These are phyloP conservation scores for Rhombomys opimus DNA, from an alignment of 2,113 vertebrate species.

Conservation along the genomic window DNA sequence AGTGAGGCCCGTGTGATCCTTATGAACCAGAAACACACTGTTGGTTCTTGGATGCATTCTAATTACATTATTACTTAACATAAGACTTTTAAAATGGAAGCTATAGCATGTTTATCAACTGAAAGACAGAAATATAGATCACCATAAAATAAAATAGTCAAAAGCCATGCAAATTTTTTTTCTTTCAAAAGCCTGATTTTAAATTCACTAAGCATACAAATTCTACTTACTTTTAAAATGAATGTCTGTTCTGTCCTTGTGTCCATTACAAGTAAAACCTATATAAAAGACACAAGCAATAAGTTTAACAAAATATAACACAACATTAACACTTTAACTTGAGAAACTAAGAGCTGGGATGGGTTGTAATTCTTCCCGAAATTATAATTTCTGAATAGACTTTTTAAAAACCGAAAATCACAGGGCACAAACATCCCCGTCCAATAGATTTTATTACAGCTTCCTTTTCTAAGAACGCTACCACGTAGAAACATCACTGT, in stretches of 20 bases:
- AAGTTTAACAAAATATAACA: conserved; percentile 38
- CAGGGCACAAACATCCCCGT: conserved; percentile 26
- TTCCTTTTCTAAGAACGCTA: conserved; percentile 45
- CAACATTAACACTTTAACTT: conserved; percentile 24
- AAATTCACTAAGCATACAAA: conserved; percentile 58
- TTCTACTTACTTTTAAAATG: conserved; percentile 95
- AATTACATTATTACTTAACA: not conserved
- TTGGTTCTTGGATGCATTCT: not conserved
- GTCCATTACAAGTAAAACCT: conserved; percentile 99
- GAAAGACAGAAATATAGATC: conserved; percentile 43
- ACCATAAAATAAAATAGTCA: not conserved
- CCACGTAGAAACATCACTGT: conserved; percentile 27
- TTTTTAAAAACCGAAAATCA: conserved; percentile 33
- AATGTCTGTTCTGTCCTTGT: conserved; percentile 97
- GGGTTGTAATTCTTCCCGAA: not conserved
- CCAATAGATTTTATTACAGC: not conserved
- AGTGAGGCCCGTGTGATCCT: not conserved
- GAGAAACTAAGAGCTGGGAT: not conserved
- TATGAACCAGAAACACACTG: not conserved
- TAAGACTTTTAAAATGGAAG: not conserved
- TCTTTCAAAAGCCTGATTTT: conserved; percentile 50
- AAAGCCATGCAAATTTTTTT: not conserved
- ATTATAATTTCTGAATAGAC: conserved; percentile 27
- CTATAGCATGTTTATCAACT: not conserved
- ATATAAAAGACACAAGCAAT: conserved; percentile 72